Base-by-base conservation (phyloP, 2,888 invertebrate species). In the Dioctria rufipes region DNA sequence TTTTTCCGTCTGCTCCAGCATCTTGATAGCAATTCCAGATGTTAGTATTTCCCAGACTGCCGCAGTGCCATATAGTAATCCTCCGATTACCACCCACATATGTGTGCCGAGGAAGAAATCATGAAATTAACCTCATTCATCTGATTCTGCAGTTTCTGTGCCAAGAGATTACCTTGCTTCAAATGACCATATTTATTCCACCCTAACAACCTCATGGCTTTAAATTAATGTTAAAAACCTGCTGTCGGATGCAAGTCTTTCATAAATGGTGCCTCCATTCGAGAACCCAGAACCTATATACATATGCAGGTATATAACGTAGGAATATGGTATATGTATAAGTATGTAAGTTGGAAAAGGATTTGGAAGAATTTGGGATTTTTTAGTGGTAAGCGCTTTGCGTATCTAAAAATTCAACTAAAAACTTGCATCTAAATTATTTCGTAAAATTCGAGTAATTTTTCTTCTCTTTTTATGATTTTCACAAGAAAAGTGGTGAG, bases 131-230 rank as follows among this genome's bases (percentile, higher is more conserved):
- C 42, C 73, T 73, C 40, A 3, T 51, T 73, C 58, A 25, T 58
- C 58, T 60, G 58, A 73, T 13, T 73, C 73, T 42, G 54, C 73
- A 73, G 73, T 60, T 58, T 73, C 58, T 8, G 58, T 73, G 73
- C 73, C 73, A 73, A 73, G 40, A 43, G 73, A 54, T 54, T 54
- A 54, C 11, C 4, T n/a, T n/a, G 5, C 49, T 6, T 11, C 11
- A 11, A 54, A 8, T 54, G 54, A n/a, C 54, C 54, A 54, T 54
- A 11, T 54, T 6, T 54, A 54, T 54, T 54, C 11, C 54, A n/a
- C 2, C 54, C 54, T 54, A 11, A 54, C 54, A 54, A 11, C 54
- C 11, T 11, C 11, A 54, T 54, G 54, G 54, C 54, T 54, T 6
- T 11, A 54, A 54, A 54, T 54, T 6, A 11, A 6, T n/a, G 11